phyloP scores from a whole-genome alignment of 1,140 invertebrate genomes.

The Drosophila triauraria region DNA sequence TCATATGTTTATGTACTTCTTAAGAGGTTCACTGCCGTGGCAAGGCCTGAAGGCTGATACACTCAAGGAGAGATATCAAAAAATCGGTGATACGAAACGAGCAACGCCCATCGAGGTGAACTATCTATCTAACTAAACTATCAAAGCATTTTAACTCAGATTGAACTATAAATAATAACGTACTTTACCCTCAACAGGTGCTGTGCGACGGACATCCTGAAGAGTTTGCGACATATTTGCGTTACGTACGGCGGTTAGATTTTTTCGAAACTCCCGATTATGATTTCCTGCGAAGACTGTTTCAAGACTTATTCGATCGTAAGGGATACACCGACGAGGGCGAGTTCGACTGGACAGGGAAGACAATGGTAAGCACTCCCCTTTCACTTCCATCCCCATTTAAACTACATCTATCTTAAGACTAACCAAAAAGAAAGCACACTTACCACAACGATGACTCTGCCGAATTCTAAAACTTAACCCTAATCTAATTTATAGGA shows the following conservation, averaged over 20 bases:
- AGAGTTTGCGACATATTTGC: constrained; percentile 98
- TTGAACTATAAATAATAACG: not conserved
- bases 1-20: constrained; percentile 99
- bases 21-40: constrained; percentile 99
- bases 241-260: constrained; percentile 98
- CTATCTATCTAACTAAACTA: not conserved
- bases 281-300: constrained; percentile 98
- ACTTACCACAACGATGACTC: constrained; percentile 7
- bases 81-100: constrained; percentile 99
- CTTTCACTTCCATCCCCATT: not conserved
- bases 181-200: constrained; percentile 84
- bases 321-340: constrained; percentile 97
- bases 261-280: constrained; percentile 99
- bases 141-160: not conserved
- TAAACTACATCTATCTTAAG: constrained; percentile 13
- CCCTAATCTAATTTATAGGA: constrained; percentile 70
- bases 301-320: constrained; percentile 97
- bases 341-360: constrained; percentile 99
- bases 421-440: not conserved
- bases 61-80: constrained; percentile 99
- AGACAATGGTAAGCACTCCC: constrained; percentile 91
- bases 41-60: constrained; percentile 99
- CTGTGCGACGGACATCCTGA: constrained; percentile 99
- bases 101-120: constrained; percentile 97
- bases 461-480: constrained; percentile 63